Base-by-base conservation (phyloP, 2,888 invertebrate species). In the Cybosia mesomella region DNA sequence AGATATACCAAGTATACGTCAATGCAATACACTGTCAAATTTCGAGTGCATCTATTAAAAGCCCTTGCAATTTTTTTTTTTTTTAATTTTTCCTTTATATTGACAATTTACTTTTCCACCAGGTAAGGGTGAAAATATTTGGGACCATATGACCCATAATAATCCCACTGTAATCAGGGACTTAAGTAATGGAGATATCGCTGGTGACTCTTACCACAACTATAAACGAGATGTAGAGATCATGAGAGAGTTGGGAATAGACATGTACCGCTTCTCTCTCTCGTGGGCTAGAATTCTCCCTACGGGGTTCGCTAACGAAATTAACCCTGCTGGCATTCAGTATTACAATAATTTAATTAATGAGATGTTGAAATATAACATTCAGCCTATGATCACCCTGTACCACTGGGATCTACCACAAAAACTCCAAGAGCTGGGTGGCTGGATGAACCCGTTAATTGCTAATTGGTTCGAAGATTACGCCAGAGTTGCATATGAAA, bases 321-420 rank as follows among this genome's bases (percentile, higher is more conserved):
- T 96, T 22, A 97, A 96, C 83, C 85, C 93, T 75, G 92, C 92
- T 1, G 97, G 96, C 7, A 88, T 97, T 15, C 88, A 93, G 15
- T 97, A 96, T 85, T 97, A 97, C 87, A 96, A 96, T 75, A 91
- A 95, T 67, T 85, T 97, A 1, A 96, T 97, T 63, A 85, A 96
- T 79, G 96, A 95, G 81, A 91, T 97, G 69, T 67, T 96, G 0
- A 94, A 91, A 43, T 95, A 95, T 74, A 95, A 94, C 54, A 96
- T 97, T 64, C 86, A 91, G 60, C 97, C 97, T 0, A 89, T 96
- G 85, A 90, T 95, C 0, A 95, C 95, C 0, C 84, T 96, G 53
- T 95, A 92, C 76, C 95, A 96, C 69, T 95, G 95, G 92, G 96
- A 96, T 76, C 80, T 95, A 54, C 96, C 95, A 0, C 90, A 93